Base-by-base conservation (phyloP, 2,888 invertebrate genomes). In the Pollenia labialis region DNA sequence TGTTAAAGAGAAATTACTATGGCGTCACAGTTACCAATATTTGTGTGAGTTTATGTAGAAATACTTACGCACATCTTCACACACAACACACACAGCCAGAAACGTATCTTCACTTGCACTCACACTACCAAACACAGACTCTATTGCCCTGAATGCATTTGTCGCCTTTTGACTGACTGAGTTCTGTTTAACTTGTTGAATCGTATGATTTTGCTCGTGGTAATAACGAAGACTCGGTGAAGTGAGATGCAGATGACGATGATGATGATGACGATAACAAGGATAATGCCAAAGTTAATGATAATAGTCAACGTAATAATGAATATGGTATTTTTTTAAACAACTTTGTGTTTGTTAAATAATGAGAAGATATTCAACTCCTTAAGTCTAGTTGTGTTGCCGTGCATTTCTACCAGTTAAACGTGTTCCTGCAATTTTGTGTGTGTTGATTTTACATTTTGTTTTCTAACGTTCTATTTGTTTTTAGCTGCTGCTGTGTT, bases 181-280 rank as follows among this genome's bases (percentile, higher is more conserved):
- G 56, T 79, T 81, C 71, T 84, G 69, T 85, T 88, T 87, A 88
- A 89, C 89, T 89, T 89, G 89, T 89, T 89, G 89, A 89, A 88
- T 89, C 68, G 52, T 76, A 68, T 52, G 48, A 83, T 79, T 64
- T 66, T 81, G 77, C 56, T 68, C 16, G 60, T 74, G 77, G 69
- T 66, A 69, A 56, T 80, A 75, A 68, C 71, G 64, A 16, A 64
- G 10, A 58, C 52, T 72, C 54, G 42, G n/a, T 50, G 54, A 23
- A 79, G 23, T n/a, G 44, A n/a, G 44, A 54, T 12, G 44, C 56
- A 14, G 56, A 72, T 18, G 71, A 54, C 42, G 54, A 42, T 16
- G 68, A 42, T 16, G 68, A 46, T 18, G 32, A 56, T 18, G 48
- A 77, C 16, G 71, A 54, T 66, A 64, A 52, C 46, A 40, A 54